Evolutionary conservation across 2,113 vertebrate species (phyloP).

Genomic region (Chascanopsetta lugubris): DNA sequence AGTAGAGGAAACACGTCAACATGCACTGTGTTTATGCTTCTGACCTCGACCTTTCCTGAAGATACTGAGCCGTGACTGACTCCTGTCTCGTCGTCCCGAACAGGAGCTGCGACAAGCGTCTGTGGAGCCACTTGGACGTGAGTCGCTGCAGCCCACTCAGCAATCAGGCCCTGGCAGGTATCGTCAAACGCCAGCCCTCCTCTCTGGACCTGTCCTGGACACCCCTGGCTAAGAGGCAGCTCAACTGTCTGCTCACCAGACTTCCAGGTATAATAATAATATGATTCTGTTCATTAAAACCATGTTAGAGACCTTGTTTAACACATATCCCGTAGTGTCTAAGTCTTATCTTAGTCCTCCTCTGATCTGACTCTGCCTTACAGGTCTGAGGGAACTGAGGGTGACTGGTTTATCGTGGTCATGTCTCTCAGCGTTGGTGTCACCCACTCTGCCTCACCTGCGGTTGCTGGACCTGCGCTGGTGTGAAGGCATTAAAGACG

Average conservation of each 20-base stretch:
- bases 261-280: slow-evolving; percentile 86
- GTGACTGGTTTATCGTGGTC: slow-evolving; percentile 93
- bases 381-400: slow-evolving; percentile 94
- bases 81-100: background rate
- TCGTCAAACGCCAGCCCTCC: slow-evolving; percentile 92
- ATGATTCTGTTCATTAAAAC: no score
- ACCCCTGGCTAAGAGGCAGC: slow-evolving; percentile 95
- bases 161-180: slow-evolving; percentile 90
- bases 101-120: slow-evolving; percentile 89
- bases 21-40: background rate
- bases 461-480: slow-evolving; percentile 95
- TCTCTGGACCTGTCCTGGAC: slow-evolving; percentile 97
- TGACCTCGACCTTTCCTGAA: background rate
- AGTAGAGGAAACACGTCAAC: background rate
- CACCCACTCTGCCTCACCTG: slow-evolving; percentile 90
- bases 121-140: slow-evolving; percentile 94
- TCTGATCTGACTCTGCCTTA: background rate
- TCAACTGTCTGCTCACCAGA: slow-evolving; percentile 93
- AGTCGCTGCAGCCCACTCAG: slow-evolving; percentile 93
- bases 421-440: slow-evolving; percentile 90
- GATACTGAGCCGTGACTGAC: background rate
- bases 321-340: background rate
- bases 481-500: slow-evolving; percentile 93
- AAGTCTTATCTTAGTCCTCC: background rate
- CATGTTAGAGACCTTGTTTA: no score